phyloP scores from a whole-genome alignment of 2,888 invertebrate species.

The Drosophila villosipedis region DNA sequence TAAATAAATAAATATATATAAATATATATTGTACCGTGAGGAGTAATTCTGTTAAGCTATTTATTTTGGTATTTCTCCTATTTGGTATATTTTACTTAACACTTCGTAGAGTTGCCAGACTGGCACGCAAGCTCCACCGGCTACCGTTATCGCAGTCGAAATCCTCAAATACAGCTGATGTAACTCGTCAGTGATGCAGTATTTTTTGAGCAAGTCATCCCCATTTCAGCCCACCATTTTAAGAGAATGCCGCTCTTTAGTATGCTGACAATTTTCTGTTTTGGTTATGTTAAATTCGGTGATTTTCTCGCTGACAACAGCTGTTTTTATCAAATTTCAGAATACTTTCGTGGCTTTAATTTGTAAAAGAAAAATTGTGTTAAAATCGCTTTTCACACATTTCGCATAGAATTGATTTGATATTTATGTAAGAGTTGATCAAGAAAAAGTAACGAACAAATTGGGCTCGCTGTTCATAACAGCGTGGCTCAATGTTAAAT shows the following conservation, averaged over 20 bases:
- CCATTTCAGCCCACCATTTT: background rate
- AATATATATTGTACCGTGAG: background rate
- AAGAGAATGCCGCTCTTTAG: background rate
- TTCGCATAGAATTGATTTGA: background rate
- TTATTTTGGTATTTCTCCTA: slow-evolving; percentile 7
- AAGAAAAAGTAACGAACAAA: slow-evolving; percentile 3
- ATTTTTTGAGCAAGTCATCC: background rate
- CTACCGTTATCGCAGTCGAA: background rate
- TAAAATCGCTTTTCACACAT: background rate
- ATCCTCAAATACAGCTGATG: background rate
- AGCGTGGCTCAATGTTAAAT: slow-evolving; percentile 17
- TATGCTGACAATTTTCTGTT: background rate
- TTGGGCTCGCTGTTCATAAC: slow-evolving; percentile 23
- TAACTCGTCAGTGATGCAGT: background rate
- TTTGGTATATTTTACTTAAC: background rate
- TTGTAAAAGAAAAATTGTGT: background rate
- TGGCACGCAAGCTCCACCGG: background rate
- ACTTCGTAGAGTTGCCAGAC: slow-evolving; percentile 18
- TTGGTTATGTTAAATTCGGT: background rate
- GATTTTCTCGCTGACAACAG: background rate
- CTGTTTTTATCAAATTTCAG: background rate
- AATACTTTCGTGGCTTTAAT: background rate
- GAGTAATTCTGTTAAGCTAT: background rate
- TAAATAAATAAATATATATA: background rate
- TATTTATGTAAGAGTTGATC: background rate